Conservation (phyloP, 2,113 vertebrate genomes). For the Rhabdornis inornatus region DNA sequence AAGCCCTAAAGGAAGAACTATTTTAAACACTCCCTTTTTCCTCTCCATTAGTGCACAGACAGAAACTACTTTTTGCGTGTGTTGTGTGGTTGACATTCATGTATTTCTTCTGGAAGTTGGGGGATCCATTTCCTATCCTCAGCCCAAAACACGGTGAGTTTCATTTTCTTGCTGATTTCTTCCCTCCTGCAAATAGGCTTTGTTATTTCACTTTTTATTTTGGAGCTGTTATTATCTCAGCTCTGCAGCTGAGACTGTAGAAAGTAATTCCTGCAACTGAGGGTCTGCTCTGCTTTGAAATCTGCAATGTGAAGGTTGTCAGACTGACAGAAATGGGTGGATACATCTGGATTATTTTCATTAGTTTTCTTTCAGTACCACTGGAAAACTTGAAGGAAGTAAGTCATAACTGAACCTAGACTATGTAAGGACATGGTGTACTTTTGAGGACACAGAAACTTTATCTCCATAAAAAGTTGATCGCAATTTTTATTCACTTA, state of each 20-base stretch:
- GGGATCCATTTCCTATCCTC: constrained; percentile 96
- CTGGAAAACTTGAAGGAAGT: background rate
- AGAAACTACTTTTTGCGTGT: constrained; percentile 90
- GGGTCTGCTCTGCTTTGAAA: background rate
- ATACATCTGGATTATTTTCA: background rate
- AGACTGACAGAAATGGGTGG: background rate
- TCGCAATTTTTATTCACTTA: background rate
- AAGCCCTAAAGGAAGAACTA: background rate
- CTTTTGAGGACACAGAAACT: background rate
- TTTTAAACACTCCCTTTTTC: background rate
- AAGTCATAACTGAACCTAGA: background rate
- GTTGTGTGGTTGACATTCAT: constrained; percentile 97
- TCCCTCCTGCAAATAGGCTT: background rate
- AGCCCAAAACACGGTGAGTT: constrained; percentile 95
- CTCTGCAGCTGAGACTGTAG: background rate
- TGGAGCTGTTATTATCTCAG: background rate
- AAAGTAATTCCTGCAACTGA: background rate
- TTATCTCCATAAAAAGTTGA: background rate
- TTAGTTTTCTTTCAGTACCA: background rate
- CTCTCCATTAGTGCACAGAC: constrained; percentile 84
- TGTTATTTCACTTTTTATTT: background rate
- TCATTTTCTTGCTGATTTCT: background rate
- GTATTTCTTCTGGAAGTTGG: constrained; percentile 99
- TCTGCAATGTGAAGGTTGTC: background rate
- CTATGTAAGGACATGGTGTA: background rate